Base-by-base conservation (phyloP, 2,113 vertebrate genomes). In the Hyperoodon ampullatus region DNA sequence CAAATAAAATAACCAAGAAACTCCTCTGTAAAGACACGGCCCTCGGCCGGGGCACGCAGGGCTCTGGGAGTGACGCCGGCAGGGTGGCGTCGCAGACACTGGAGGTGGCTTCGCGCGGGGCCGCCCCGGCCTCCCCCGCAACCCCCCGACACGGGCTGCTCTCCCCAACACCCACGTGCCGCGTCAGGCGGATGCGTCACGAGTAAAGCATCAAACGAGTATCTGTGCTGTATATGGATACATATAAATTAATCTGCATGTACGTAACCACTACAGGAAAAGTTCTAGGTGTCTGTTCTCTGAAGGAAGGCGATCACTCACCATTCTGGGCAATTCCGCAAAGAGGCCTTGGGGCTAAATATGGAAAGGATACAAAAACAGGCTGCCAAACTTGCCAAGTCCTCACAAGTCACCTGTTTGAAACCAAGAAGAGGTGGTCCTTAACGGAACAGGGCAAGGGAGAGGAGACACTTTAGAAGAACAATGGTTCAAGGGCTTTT, bases 201-300 rank as follows among this genome's bases (percentile, higher is more conserved):
- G 78, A 94, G 93, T 94, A 92, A 93, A 98, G 96, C 93, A 97
- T 96, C 98, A 96, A 96, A 90, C 95, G 96, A 97, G 30, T 96
- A 98, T 97, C 23, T 97, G 97, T 97, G 92, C 94, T 98, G 94
- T 96, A 96, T 95, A 96, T 97, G 97, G 96, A 82, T 96, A 91
- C 97, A 96, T 96, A 95, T 96, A 97, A 97, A 97, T 94, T 97
- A 98, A 97, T 84, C 98, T 98, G 97, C 95, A 97, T 13, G 93
- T 98, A 98, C 93, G 96, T 55, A 98, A 97, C 97, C 95, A 93
- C 90, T 95, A 97, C 95, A 97, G 97, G 97, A 65, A 96, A 98
- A 97, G 86, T 83, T 92, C 92, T 72, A 96, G 93, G 97, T 94
- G 93, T 98, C 98, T 98, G 98, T 98, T 98, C 98, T 98, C 98